A percentile compares a stretch with the other conserved stretches of the same genome.
Evolutionary conservation across 1,140 invertebrate species (phyloP).

Genomic region (Adelges cooleyi): DNA sequence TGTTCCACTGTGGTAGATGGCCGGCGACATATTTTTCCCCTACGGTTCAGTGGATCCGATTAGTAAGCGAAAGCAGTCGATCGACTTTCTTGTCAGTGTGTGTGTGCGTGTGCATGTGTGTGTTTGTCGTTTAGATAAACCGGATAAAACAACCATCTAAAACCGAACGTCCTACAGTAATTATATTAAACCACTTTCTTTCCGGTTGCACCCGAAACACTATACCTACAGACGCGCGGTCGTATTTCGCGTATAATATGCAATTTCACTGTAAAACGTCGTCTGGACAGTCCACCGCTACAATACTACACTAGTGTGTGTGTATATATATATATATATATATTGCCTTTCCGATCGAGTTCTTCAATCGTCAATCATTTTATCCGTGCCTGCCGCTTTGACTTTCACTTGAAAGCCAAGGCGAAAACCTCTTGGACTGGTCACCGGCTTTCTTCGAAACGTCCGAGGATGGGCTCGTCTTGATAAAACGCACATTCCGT

Average conservation of each 20-base stretch:
- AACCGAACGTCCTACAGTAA: slow-evolving; percentile 5
- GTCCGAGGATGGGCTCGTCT: no score
- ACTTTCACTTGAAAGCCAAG: no score
- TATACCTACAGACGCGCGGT: neutral
- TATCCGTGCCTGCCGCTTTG: neutral
- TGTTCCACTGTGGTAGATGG: no score
- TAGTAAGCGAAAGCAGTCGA: slow-evolving; percentile 19
- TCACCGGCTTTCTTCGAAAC: no score
- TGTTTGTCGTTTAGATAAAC: slow-evolving; percentile 9
- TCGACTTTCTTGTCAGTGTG: neutral
- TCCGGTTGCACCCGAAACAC: slow-evolving; percentile 18
- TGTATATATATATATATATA: no score
- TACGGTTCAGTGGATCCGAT: neutral
- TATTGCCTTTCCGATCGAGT: neutral
- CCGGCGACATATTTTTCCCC: no score
- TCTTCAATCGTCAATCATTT: neutral
- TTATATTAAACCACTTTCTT: slow-evolving; percentile 29
- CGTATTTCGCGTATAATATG: neutral
- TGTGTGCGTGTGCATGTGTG: neutral
- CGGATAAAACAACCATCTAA: slow-evolving; percentile 9
- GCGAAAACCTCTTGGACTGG: no score
- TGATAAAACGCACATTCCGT: no score
- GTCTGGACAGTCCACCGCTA: neutral
- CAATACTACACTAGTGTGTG: no score
- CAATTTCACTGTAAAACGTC: slow-evolving; percentile 22